These are phyloP conservation scores for Drepana falcataria DNA, from an alignment of 2,888 invertebrate genomes.

Conservation along the genomic window DNA sequence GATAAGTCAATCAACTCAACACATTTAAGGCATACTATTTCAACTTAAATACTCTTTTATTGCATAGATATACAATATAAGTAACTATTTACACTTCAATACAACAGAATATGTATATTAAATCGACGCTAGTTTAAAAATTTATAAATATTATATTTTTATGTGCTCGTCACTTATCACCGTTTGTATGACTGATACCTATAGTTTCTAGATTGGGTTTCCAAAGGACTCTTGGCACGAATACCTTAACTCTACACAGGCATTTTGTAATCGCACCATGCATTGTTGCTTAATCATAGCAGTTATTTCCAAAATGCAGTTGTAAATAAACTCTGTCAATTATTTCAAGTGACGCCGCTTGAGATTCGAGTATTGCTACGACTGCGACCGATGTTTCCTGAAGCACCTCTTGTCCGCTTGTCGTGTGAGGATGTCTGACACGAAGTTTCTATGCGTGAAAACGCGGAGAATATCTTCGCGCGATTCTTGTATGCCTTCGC, in stretches of 20 bases:
- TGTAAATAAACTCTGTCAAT: not conserved
- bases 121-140: not conserved
- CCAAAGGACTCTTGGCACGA: not conserved
- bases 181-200: not conserved
- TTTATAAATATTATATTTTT: not conserved
- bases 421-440: constrained; percentile 92
- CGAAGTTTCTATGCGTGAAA: constrained; percentile 93
- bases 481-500: constrained; percentile 94
- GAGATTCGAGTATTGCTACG: constrained; percentile 47
- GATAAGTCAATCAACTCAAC: constrained; percentile 51
- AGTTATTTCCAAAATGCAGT: not conserved
- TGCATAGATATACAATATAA: constrained; percentile 33
- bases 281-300: not conserved
- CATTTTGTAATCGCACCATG: constrained; percentile 6
- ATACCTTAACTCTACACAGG: too few relatives aligned
- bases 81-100: constrained; percentile 20
- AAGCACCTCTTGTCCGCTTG: constrained; percentile 95
- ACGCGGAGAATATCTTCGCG: constrained; percentile 92
- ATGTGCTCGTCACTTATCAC: not conserved
- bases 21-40: constrained; percentile 50
- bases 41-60: constrained; percentile 37
- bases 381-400: constrained; percentile 91
- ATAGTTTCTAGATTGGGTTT: not conserved
- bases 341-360: constrained; percentile 6
- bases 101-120: not conserved